Base-by-base conservation (phyloP, 2,888 invertebrate genomes). In the Taenaris catops region DNA sequence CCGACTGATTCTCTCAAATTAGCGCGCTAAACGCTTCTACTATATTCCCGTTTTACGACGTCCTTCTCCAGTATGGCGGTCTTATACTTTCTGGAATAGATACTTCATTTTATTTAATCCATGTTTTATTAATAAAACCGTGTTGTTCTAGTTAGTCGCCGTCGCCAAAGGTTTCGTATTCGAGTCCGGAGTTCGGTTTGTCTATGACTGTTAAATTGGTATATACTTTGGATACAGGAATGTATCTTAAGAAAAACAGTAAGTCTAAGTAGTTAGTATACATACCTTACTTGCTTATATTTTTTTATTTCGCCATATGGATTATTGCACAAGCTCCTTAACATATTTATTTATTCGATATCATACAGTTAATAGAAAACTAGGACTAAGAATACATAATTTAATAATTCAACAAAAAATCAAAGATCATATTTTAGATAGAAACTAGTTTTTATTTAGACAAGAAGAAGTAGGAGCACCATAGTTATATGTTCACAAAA, bases 1-100 rank as follows among this genome's bases (percentile, higher is more conserved):
- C 61, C 59, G 51, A 61, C 69, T 72, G 63, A n/a, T n/a, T n/a
- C n/a, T 65, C 73, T 75, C 74, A 78, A 83, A 86, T 86, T 84
- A 84, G 83, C 71, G 55, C 61, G 51, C 70, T 76, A 56, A 58
- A 55, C 55, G 55, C 51, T 53, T 43, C 42, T 44, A 41, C 51
- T 50, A 41, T 45, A 40, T 42, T 44, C 34, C 20, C 40, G 46
- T 45, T 47, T 48, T 51, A 52, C 48, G 44, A 41, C 38, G 27
- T 34, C 27, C 41, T 40, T 34, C 27, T 14, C 29, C 25, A 33
- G 35, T 38, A 24, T 24, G 19, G 8, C 18, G 18, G 9, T 17
- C 10, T 19, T 12, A 8, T 26, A 10, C 6, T 33, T 31, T 32
- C 20, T 10, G 25, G n/a, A 9, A 19, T 12, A 6, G 7, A 18